Evolutionary conservation across 1,140 invertebrate genomes (phyloP).

Genomic region (Euborellia annulipes): DNA sequence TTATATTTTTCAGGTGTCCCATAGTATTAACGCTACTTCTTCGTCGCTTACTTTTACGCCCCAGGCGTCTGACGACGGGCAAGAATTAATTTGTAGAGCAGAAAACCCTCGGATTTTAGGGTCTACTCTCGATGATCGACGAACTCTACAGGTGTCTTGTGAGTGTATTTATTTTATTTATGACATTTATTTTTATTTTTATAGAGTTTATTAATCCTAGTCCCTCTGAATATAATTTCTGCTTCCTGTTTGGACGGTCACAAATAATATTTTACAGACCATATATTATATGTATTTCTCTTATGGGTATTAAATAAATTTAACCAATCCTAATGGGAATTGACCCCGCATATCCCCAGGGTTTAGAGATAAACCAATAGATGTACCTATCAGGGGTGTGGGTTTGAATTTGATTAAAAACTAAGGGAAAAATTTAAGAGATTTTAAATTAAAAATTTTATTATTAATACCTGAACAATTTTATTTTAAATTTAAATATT

Average conservation of each 20-base stretch:
- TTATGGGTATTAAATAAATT: too few species aligned
- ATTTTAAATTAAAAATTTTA: too few species aligned
- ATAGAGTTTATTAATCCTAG: not conserved
- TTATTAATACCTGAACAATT: too few species aligned
- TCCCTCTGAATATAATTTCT: not conserved
- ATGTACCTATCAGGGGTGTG: too few species aligned
- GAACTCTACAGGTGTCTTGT: conserved; percentile 29
- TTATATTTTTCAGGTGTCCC: conserved; percentile 9
- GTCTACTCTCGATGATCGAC: conserved; percentile 26
- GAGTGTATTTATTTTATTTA: conserved; percentile 17
- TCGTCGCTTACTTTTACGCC: conserved; percentile 27
- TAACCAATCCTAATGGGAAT: too few species aligned
- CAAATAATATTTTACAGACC: too few species aligned
- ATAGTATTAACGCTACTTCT: conserved; percentile 10
- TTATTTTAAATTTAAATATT: too few species aligned
- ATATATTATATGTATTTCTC: too few species aligned
- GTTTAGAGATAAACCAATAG: too few species aligned
- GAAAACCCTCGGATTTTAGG: conserved; percentile 26
- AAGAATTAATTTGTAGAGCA: conserved; percentile 27
- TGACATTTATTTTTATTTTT: not conserved
- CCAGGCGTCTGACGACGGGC: conserved; percentile 27
- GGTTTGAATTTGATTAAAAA: too few species aligned
- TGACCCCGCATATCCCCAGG: too few species aligned
- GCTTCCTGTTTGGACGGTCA: not conserved
- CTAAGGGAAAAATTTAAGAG: too few species aligned